These are phyloP conservation scores for Acanthopleura granulata DNA, from an alignment of 2,888 invertebrate genomes.

Conservation along the genomic window DNA sequence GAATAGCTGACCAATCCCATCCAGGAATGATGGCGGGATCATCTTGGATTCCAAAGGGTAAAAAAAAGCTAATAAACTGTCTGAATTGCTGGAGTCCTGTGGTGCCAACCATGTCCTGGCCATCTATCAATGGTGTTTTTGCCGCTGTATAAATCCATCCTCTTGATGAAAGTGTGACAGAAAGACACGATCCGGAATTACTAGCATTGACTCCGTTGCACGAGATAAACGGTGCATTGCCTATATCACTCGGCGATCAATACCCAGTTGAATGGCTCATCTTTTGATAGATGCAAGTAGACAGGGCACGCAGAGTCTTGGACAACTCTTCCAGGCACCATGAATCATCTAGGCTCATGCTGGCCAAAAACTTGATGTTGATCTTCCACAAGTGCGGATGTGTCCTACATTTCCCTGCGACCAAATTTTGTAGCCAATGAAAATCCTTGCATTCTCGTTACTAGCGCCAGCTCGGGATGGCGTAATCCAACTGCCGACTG, in stretches of 20 bases:
- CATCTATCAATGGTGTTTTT: slow-evolving; percentile 3
- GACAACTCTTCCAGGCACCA: background rate
- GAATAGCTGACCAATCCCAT: too few species aligned
- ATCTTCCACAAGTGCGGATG: too few species aligned
- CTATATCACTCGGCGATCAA: slow-evolving; percentile 12
- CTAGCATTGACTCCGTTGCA: slow-evolving; percentile 3
- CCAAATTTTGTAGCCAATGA: too few species aligned
- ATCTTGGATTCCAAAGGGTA: background rate
- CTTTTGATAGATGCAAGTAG: slow-evolving; percentile 1
- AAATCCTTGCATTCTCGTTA: too few species aligned
- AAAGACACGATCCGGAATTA: slow-evolving; percentile 11
- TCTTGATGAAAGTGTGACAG: slow-evolving; percentile 16
- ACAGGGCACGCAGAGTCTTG: background rate
- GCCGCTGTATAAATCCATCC: background rate
- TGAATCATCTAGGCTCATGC: background rate
- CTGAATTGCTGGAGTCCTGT: background rate
- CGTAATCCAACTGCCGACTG: too few species aligned
- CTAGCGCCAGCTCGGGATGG: too few species aligned
- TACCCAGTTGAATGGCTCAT: background rate
- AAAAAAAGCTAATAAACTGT: slow-evolving; percentile 15
- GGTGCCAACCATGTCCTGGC: background rate
- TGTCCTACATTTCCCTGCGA: too few species aligned
- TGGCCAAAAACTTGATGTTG: background rate
- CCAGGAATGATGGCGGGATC: background rate
- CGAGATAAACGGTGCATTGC: slow-evolving; percentile 13